Evolutionary conservation across 2,797 vertebrate genomes (phyloP).

Genomic region (Halcyon chelicuti): DNA sequence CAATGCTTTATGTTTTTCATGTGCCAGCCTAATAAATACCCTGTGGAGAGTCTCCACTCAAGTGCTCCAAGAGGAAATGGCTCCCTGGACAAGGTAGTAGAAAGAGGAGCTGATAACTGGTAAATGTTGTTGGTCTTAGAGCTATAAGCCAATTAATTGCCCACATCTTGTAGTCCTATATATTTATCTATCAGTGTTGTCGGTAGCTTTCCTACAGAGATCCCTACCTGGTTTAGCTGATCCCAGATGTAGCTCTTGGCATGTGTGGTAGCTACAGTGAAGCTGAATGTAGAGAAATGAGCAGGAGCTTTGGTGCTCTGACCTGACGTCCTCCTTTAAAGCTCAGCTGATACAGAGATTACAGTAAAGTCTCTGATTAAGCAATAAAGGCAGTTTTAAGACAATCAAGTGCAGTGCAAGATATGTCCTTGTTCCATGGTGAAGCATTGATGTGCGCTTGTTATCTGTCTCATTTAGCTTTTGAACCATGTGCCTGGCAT

Average conservation of each 20-base stretch:
- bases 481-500: neutral
- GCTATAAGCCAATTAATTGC: neutral
- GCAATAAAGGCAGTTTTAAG: neutral
- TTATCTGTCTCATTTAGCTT: neutral
- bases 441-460: neutral
- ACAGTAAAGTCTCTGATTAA: neutral
- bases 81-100: neutral
- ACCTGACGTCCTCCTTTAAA: neutral
- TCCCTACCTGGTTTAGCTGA: neutral
- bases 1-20: neutral
- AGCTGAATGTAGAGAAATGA: neutral
- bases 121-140: neutral
- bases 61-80: neutral
- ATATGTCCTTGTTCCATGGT: neutral
- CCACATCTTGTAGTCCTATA: neutral
- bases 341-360: neutral
- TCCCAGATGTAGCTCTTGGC: neutral
- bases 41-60: neutral
- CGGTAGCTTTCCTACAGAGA: neutral
- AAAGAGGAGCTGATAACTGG: neutral
- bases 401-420: neutral
- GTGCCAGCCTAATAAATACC: neutral
- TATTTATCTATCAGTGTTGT: neutral
- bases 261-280: neutral
- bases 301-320: neutral